Evolutionary conservation across 1,140 invertebrate species (phyloP), one percentile per base, ranked within the genome.

Genomic region (Maconellicoccus hirsutus): DNA sequence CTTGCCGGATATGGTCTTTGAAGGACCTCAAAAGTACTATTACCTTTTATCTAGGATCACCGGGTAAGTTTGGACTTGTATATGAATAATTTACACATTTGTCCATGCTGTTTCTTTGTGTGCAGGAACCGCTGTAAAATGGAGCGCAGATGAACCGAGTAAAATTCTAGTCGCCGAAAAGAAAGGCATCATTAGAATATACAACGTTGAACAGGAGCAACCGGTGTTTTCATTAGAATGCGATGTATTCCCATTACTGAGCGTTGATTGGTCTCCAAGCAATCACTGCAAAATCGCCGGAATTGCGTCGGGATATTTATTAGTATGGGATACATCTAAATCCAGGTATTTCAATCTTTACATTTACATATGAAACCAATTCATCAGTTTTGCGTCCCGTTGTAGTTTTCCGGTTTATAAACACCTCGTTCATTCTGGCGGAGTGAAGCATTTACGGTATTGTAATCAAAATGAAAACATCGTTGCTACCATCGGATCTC

Each of bases 161-260:
- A 91, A 91, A 79, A 80, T 92, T 19, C 77, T 91, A 59, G 87
- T 91, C 7, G 89, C 86, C 22, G 88, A 91, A 76, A 90, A 89
- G 75, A 84, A 84, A 75, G 89, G 89, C 61, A 77, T 86, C 0
- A 85, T 92, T 71, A 83, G 85, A 69, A 83, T 91, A 77, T 90
- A 89, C 74, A 90, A 89, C 78, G 81, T 88, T 12, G 80, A 82
- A 74, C 85, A 82, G 71, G 85, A 87, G 73, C 84, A 86, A 74
- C 85, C 87, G 12, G 84, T 91, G 59, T 81, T 90, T 76, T 90
- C 88, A 0, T 79, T 90, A 7, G 86, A 89, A 75, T 82, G 86
- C 66, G 82, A 83, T 12, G 82, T 83, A 72, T 79, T 82, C 59
- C 85, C 89, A 2, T 76, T 89, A 1, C 82, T 83, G 75, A 81